Evolutionary conservation across 2,797 vertebrate genomes (phyloP).

Genomic region (Cynopterus sphinx): DNA sequence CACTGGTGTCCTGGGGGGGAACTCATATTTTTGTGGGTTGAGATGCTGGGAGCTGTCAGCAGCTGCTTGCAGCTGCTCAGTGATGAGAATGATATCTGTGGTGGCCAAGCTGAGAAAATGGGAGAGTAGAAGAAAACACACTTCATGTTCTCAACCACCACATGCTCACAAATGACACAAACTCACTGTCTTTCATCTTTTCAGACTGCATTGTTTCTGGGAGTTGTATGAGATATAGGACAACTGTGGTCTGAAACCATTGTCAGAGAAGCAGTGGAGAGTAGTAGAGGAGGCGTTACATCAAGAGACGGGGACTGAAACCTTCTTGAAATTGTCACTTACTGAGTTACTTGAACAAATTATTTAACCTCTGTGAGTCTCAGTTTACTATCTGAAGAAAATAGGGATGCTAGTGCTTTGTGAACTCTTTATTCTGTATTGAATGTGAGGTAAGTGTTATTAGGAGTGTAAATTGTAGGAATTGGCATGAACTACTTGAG

Average conservation of each 20-base stretch:
- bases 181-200: background rate
- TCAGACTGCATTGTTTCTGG: background rate
- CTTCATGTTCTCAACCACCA: background rate
- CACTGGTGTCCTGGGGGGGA: background rate
- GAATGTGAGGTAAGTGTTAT: background rate
- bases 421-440: background rate
- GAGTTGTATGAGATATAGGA: background rate
- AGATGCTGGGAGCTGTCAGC: background rate
- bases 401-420: background rate
- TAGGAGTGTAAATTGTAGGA: background rate
- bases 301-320: background rate
- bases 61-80: slow-evolving; percentile 56
- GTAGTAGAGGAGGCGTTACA: rapidly evolving
- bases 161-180: background rate
- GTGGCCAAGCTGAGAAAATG: background rate
- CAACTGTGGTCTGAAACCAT: background rate
- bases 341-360: background rate
- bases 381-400: background rate
- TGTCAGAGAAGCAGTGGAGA: background rate
- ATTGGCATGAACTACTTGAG: background rate
- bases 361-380: background rate
- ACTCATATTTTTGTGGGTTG: background rate
- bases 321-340: background rate
- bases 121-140: background rate
- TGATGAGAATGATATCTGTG: background rate